Evolutionary conservation across 2,797 vertebrate genomes (phyloP).

Genomic region (Anguilla pacifica): DNA sequence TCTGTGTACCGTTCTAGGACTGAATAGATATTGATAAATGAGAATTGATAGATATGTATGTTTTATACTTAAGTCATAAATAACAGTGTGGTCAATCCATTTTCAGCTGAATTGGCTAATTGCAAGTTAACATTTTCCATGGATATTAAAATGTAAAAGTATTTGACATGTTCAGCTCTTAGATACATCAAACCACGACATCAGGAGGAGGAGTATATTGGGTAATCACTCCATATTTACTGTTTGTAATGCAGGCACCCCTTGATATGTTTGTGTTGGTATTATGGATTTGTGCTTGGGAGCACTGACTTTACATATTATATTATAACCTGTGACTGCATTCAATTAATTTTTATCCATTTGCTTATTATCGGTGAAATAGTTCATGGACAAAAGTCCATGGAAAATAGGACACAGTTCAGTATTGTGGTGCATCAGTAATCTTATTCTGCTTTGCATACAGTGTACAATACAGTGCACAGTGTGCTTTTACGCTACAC

Average conservation of each 20-base stretch:
- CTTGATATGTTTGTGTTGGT: not conserved
- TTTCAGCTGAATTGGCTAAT: not conserved
- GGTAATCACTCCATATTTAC: not conserved
- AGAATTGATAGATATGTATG: not conserved
- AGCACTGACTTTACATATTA: constrained; percentile 13
- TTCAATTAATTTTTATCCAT: constrained; percentile 10
- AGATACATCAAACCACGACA: not conserved
- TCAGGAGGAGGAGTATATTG: not conserved
- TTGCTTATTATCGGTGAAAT: constrained; percentile 3
- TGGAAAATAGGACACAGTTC: not conserved
- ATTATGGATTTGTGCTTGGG: constrained; percentile 16
- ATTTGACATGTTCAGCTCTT: constrained; percentile 17
- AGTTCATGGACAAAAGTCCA: not conserved
- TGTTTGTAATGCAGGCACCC: constrained; percentile 7
- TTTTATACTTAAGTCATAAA: constrained; percentile 13
- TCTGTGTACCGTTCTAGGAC: not conserved
- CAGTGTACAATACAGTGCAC: not conserved
- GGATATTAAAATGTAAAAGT: constrained; percentile 14
- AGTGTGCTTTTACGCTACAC: not conserved
- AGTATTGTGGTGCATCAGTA: not conserved
- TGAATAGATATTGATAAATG: not conserved
- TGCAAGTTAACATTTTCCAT: not conserved
- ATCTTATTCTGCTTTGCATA: not conserved
- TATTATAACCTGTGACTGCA: constrained; percentile 2
- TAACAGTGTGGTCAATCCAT: not conserved